phyloP scores from a whole-genome alignment of 2,888 invertebrate genomes.

The Halictus quadricinctus region DNA sequence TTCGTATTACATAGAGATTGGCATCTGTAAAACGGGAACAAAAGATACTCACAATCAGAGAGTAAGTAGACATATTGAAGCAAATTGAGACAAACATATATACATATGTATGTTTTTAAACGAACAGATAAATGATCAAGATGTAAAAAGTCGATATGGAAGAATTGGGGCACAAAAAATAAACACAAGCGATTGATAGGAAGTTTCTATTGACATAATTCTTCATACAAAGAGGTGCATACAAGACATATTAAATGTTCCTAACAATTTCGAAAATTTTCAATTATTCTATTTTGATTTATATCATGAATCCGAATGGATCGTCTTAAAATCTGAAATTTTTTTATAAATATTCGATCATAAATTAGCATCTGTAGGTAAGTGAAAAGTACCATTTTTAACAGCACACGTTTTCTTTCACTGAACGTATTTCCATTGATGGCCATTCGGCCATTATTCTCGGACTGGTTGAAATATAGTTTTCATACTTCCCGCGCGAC shows the following conservation, averaged over 20 bases:
- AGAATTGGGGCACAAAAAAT: not conserved
- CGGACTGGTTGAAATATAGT: constrained; percentile 27
- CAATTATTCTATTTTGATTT: not conserved
- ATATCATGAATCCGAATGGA: not conserved
- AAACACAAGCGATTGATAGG: not conserved
- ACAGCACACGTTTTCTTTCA: not conserved
- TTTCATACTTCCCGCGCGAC: constrained; percentile 34
- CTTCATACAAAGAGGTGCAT: not conserved
- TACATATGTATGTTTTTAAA: not conserved
- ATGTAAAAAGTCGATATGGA: not conserved
- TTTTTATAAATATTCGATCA: not conserved
- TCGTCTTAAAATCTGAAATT: not conserved
- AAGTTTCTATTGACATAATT: not conserved
- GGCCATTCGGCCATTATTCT: not conserved
- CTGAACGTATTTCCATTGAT: not conserved
- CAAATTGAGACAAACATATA: not conserved
- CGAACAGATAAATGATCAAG: not conserved
- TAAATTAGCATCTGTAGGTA: not conserved
- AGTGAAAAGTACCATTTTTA: not conserved
- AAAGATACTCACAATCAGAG: not conserved
- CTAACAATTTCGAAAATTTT: not conserved
- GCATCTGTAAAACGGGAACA: not conserved
- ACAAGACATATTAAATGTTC: not conserved
- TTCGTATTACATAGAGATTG: not conserved
- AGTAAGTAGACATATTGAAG: not conserved